Percentiles rank a stretch among this genome's conserved stretches.
Conservation (phyloP, 2,113 vertebrate genomes). For the Grantiella picta region DNA sequence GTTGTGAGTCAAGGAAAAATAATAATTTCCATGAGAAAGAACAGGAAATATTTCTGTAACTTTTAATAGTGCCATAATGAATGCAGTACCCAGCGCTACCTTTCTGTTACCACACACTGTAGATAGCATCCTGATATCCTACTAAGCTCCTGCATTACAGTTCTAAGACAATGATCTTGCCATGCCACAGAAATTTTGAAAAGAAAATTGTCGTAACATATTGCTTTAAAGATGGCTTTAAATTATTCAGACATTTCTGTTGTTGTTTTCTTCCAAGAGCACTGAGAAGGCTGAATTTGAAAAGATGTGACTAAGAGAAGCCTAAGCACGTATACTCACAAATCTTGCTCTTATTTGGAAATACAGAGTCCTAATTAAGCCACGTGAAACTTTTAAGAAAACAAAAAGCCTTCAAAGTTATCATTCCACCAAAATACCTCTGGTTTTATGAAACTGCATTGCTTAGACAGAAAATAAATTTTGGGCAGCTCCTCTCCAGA, state of each 20-base stretch:
- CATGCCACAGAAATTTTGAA: not conserved
- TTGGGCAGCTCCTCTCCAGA: not conserved
- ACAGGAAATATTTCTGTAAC: slow-evolving; percentile 12
- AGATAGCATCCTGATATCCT: not conserved
- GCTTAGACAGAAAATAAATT: not conserved
- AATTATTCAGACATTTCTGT: slow-evolving; percentile 7
- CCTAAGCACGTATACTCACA: not conserved
- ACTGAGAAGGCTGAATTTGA: not conserved
- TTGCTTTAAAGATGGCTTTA: not conserved
- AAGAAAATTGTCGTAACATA: not conserved
- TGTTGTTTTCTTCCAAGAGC: not conserved
- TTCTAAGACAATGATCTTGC: not conserved
- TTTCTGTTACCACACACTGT: not conserved
- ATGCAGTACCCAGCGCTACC: not conserved
- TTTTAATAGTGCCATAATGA: slow-evolving; percentile 25
- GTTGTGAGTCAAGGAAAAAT: slow-evolving; percentile 26
- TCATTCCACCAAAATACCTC: not conserved
- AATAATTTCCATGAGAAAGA: not conserved
- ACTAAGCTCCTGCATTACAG: not conserved
- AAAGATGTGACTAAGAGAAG: not conserved
- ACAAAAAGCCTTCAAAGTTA: not conserved
- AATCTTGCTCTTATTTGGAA: not conserved
- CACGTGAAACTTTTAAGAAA: not conserved
- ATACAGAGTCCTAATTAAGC: not conserved
- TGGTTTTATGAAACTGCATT: not conserved